phyloP scores from a whole-genome alignment of 2,113 vertebrate species.

The Pterophyllum scalare region DNA sequence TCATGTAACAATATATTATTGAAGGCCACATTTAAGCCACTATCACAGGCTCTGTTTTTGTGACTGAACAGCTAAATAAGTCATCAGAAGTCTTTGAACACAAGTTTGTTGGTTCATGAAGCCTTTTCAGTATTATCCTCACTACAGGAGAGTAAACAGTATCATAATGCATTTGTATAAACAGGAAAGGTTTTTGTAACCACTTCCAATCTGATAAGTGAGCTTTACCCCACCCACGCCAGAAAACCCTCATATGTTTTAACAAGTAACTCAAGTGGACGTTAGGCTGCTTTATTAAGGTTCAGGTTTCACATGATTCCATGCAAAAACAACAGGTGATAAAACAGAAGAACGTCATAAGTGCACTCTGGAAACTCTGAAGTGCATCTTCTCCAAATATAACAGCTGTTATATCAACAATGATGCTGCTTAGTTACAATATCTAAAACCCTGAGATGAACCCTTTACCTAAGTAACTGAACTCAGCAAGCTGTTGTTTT shows the following conservation, averaged over 20 bases:
- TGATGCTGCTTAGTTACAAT: neutral
- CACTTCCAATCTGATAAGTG: neutral
- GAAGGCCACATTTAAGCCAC: neutral
- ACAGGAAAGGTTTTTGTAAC: constrained; percentile 20
- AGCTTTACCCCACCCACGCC: neutral
- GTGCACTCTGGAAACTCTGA: neutral
- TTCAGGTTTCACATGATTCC: neutral
- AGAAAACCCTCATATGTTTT: neutral
- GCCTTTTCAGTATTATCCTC: neutral
- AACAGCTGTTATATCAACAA: neutral
- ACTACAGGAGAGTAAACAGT: neutral
- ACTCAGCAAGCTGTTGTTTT: neutral
- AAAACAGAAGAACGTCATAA: neutral
- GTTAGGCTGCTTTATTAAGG: neutral
- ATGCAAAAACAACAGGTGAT: neutral
- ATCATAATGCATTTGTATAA: constrained; percentile 1
- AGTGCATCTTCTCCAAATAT: neutral
- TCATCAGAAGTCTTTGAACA: constrained; percentile 20
- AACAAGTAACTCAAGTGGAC: neutral
- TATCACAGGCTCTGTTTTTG: constrained; percentile 3
- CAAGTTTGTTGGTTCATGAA: neutral
- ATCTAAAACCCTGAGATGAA: neutral
- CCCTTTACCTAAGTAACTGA: neutral
- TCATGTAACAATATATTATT: constrained; percentile 1
- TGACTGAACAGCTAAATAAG: constrained; percentile 19